phyloP scores from a whole-genome alignment of 2,888 invertebrate genomes.

The Neocrepidodera transversa region DNA sequence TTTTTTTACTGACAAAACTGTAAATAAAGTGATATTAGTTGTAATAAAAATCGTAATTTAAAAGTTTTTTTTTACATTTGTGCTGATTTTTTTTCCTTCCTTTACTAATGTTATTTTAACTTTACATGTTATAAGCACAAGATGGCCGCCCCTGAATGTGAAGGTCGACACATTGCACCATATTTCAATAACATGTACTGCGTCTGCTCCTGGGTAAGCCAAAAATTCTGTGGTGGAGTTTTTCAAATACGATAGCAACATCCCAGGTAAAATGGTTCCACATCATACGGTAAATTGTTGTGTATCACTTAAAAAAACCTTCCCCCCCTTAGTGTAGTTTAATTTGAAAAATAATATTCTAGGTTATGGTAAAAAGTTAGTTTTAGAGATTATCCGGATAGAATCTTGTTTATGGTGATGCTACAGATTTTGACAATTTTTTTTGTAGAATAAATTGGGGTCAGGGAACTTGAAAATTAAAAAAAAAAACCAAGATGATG shows the following conservation, averaged over 20 bases:
- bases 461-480: no score
- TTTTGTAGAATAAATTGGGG: no score
- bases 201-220: conserved; percentile 32
- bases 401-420: no score
- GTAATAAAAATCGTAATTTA: conserved; percentile 43
- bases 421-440: no score
- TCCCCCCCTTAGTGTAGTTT: no score
- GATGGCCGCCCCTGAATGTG: conserved; percentile 40
- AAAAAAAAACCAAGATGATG: no score
- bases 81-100: conserved; percentile 39
- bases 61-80: conserved; percentile 29
- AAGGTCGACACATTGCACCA: conserved; percentile 32
- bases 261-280: background rate
- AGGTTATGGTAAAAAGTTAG: no score
- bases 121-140: conserved; percentile 54
- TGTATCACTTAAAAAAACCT: conserved; percentile 18
- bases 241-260: background rate
- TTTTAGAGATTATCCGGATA: no score
- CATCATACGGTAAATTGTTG: conserved; percentile 15
- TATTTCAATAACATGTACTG: conserved; percentile 27
- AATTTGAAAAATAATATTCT: no score
- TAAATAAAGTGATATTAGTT: conserved; percentile 44
- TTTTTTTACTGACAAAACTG: conserved; percentile 38
- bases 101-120: conserved; percentile 53
- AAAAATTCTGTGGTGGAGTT: conserved; percentile 5